phyloP scores from a whole-genome alignment of 2,888 invertebrate genomes.

The Lithosia quadra region DNA sequence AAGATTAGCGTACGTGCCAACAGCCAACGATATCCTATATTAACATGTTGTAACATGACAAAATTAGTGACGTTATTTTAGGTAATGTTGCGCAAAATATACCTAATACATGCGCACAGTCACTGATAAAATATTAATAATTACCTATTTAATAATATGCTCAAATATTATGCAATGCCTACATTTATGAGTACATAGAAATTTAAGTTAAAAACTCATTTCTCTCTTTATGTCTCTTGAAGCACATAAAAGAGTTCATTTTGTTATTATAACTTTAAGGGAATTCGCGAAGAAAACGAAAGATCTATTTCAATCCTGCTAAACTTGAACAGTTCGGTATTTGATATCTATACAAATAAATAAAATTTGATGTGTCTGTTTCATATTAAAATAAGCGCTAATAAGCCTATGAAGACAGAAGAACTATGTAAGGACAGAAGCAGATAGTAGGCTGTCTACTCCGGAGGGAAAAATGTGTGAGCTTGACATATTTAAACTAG shows the following conservation, averaged over 20 bases:
- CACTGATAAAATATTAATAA: not conserved
- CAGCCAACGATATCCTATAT: not conserved
- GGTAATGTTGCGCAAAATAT: slow-evolving; percentile 13
- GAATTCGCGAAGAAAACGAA: slow-evolving; percentile 7
- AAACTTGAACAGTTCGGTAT: slow-evolving; percentile 10
- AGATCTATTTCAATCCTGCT: slow-evolving; percentile 34
- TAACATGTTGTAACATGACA: slow-evolving; percentile 19
- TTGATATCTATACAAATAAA: too few species aligned
- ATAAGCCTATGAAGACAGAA: too few species aligned
- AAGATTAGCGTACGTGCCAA: not conserved
- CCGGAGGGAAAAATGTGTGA: too few species aligned
- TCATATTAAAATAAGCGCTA: too few species aligned
- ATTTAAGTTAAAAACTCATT: too few species aligned
- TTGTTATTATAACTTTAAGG: not conserved
- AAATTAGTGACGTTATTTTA: slow-evolving; percentile 3
- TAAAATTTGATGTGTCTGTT: too few species aligned
- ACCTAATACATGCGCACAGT: not conserved
- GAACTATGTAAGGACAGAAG: too few species aligned
- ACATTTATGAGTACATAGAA: not conserved
- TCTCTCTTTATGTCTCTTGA: too few species aligned
- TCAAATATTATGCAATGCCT: slow-evolving; percentile 5
- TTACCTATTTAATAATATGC: not conserved
- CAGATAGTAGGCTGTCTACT: too few species aligned
- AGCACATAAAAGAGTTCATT: not conserved
- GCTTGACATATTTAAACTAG: too few species aligned